Conservation (phyloP, 2,888 invertebrate genomes). For the Tipula lateralis region DNA sequence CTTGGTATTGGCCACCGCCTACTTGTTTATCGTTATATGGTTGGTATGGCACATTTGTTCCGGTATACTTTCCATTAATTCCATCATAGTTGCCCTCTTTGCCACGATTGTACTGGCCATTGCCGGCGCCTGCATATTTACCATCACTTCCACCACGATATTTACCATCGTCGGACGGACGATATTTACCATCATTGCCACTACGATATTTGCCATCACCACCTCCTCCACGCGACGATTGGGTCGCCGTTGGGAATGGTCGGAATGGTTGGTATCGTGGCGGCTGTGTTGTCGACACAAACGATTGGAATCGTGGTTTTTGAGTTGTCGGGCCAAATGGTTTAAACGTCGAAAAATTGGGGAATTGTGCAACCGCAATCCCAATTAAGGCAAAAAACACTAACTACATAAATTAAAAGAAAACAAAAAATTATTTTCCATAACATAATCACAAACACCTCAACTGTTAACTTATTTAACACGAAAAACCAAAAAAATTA, state of each 20-base stretch:
- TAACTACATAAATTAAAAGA: background rate
- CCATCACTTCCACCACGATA: conserved; percentile 55
- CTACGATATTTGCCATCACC: conserved; percentile 43
- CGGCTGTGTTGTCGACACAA: background rate
- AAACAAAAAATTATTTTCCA: background rate
- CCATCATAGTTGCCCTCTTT: background rate
- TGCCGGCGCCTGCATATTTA: conserved; percentile 43
- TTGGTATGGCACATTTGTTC: background rate
- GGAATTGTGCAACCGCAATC: background rate
- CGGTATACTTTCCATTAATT: background rate
- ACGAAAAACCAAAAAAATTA: background rate
- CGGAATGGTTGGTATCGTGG: background rate
- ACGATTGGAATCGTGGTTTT: background rate
- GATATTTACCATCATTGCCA: conserved; percentile 50
- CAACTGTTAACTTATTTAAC: background rate
- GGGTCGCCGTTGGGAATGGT: background rate
- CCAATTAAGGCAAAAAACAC: background rate
- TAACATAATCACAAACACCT: background rate
- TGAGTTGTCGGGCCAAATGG: background rate
- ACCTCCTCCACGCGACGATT: conserved; percentile 36
- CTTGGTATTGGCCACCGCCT: background rate
- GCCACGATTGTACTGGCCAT: background rate
- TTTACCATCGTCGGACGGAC: conserved; percentile 51
- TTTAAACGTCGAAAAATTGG: background rate
- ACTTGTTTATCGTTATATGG: background rate